Conservation (phyloP, 2,113 vertebrate species). For the Cercopithecus mona region DNA sequence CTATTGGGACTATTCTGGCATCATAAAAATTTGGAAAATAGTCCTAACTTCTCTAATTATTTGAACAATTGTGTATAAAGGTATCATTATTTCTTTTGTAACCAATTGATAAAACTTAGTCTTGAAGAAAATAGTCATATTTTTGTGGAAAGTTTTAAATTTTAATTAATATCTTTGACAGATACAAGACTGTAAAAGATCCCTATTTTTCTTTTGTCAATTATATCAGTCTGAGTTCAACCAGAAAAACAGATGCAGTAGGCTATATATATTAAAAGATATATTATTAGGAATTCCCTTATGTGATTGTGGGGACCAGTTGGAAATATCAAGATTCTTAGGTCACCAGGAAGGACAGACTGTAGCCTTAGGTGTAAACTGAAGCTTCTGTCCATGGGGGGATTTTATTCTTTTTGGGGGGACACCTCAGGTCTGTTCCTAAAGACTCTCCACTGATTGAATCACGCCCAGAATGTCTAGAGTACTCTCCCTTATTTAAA, state of each 20-base stretch:
- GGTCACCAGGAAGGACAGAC: no score
- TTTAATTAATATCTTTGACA: background rate
- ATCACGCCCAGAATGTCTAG: background rate
- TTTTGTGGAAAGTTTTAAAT: background rate
- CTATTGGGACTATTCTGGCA: background rate
- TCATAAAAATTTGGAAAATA: background rate
- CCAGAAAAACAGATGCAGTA: background rate
- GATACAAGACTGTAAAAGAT: background rate
- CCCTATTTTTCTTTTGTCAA: background rate
- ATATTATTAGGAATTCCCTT: background rate
- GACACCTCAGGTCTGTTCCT: background rate
- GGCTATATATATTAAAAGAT: background rate
- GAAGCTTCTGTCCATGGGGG: background rate
- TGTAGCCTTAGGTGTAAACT: background rate
- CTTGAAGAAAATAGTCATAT: background rate
- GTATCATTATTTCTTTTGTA: background rate
- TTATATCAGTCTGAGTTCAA: background rate
- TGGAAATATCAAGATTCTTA: background rate
- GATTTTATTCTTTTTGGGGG: background rate
- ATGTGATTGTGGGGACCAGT: background rate
- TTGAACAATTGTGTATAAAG: background rate
- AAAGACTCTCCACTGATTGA: background rate
- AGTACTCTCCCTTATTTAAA: background rate
- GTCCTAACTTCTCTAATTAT: background rate
- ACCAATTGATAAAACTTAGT: background rate